Evolutionary conservation across 2,797 vertebrate species (phyloP).

Genomic region (Semotilus atromaculatus): DNA sequence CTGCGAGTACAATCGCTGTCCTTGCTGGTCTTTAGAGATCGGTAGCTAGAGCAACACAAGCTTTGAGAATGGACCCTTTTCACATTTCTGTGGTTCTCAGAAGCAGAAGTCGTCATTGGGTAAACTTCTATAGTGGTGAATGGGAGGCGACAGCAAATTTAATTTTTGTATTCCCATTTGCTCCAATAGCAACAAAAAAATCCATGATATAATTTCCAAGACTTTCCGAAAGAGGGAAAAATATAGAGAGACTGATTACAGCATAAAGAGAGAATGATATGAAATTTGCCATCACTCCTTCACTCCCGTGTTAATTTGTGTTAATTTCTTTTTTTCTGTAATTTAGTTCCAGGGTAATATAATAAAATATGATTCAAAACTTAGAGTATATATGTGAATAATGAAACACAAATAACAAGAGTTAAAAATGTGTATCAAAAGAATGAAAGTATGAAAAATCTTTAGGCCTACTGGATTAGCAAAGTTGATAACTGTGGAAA

Average conservation of each 20-base stretch:
- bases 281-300: neutral
- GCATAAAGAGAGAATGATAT: neutral
- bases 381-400: no score
- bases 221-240: neutral
- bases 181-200: neutral
- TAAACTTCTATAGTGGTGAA: neutral
- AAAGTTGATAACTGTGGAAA: neutral
- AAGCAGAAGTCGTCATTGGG: neutral
- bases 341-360: no score
- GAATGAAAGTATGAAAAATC: neutral
- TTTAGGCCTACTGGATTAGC: no score
- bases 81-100: neutral
- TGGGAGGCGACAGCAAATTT: neutral
- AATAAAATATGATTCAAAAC: no score
- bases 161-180: neutral
- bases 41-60: neutral
- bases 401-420: neutral
- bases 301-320: neutral
- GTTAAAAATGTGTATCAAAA: no score
- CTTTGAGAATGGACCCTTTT: neutral
- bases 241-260: no score
- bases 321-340: neutral
- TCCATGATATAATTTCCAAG: neutral
- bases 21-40: conserved; percentile 5
- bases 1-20: conserved; percentile 5